Percentiles rank a stretch among this genome's conserved stretches.
Conservation (phyloP, 2,797 vertebrate genomes). For the Tarsius wallacei region DNA sequence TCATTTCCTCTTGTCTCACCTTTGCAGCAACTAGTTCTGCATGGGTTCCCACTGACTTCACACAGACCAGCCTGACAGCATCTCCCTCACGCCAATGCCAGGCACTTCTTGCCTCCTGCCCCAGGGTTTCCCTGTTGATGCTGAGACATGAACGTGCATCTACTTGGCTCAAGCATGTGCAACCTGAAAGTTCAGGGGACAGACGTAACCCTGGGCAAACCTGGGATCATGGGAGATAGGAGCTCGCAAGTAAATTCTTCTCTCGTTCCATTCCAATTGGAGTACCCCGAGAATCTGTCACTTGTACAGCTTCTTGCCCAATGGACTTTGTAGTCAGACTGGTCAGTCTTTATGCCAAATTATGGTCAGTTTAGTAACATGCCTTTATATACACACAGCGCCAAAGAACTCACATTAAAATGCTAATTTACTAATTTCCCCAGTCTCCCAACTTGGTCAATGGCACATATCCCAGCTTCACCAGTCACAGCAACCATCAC, state of each 20-base stretch:
- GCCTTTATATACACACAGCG: not conserved
- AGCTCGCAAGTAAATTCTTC: not conserved
- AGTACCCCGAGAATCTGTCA: not conserved
- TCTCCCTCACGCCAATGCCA: not conserved
- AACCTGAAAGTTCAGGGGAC: not conserved
- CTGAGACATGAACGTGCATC: slow-evolving; percentile 14
- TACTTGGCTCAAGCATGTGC: not conserved
- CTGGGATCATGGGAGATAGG: not conserved
- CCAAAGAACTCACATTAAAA: not conserved
- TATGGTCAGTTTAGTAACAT: not conserved
- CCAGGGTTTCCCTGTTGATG: not conserved
- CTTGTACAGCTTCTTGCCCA: not conserved
- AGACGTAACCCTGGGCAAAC: not conserved
- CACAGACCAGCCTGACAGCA: not conserved
- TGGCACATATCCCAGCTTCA: not conserved
- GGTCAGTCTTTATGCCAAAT: not conserved
- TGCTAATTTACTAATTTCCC: not conserved
- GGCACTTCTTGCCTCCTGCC: not conserved
- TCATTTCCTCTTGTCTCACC: slow-evolving; percentile 18
- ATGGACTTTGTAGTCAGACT: not conserved
- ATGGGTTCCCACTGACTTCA: not conserved
- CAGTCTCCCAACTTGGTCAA: not conserved
- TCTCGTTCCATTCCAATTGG: not conserved
- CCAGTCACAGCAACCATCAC: not conserved
- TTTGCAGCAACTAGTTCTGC: not conserved